These are phyloP conservation scores for Trypoxylus dichotomus DNA, from an alignment of 1,140 invertebrate species.

Conservation along the genomic window DNA sequence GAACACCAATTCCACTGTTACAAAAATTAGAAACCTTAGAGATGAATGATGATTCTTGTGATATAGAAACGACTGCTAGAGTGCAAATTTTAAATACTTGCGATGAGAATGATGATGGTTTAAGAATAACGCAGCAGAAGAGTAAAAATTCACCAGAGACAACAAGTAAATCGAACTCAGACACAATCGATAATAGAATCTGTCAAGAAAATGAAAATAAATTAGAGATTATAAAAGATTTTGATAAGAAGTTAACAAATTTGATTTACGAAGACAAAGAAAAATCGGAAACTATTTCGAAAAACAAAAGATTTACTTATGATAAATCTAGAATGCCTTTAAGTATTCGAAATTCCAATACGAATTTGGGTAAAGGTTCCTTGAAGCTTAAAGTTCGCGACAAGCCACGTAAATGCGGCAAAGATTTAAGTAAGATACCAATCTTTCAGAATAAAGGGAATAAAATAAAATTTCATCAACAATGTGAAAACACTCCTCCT, in stretches of 20 bases:
- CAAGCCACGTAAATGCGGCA: constrained; percentile 42
- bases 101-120: background rate
- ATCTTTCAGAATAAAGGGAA: constrained; percentile 43
- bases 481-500: constrained; percentile 51
- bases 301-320: constrained; percentile 28
- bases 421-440: constrained; percentile 46
- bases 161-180: background rate
- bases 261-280: constrained; percentile 47
- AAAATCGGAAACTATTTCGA: constrained; percentile 35
- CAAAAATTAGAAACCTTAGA: background rate
- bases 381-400: constrained; percentile 48
- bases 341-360: constrained; percentile 38
- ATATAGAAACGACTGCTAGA: background rate
- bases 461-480: constrained; percentile 36
- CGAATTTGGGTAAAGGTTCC: constrained; percentile 32
- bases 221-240: constrained; percentile 1
- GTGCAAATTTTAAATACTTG: background rate
- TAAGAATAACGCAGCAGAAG: background rate
- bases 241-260: constrained; percentile 48
- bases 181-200: background rate
- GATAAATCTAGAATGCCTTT: constrained; percentile 42
- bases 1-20: background rate
- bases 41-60: background rate
- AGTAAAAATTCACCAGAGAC: background rate
- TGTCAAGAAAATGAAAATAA: background rate